A percentile compares a stretch with the other conserved stretches of the same genome.
Conservation (phyloP, 1,140 invertebrate genomes). For the Megalopta genalis region DNA sequence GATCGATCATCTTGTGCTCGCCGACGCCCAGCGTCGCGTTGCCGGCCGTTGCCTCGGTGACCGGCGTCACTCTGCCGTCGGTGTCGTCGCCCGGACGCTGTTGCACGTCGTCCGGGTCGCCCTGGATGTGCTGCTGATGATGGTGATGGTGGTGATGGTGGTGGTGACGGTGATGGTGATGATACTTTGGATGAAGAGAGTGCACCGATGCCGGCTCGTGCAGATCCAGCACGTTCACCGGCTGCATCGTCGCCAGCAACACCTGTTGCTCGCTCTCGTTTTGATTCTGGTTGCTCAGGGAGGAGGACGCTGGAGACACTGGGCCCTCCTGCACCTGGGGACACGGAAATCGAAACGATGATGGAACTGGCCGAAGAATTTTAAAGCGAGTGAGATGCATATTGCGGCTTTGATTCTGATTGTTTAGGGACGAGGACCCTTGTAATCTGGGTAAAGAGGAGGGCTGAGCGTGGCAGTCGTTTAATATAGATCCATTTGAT, state of each 20-base stretch:
- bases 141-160: slow-evolving; percentile 72
- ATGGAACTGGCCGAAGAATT: too few relatives aligned
- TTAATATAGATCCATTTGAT: too few relatives aligned
- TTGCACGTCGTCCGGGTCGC: slow-evolving; percentile 57
- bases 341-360: background rate
- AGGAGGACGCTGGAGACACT: slow-evolving; percentile 77
- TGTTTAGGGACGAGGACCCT: too few relatives aligned
- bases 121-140: slow-evolving; percentile 67
- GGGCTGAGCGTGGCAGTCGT: too few relatives aligned
- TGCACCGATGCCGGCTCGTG: slow-evolving; percentile 82
- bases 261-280: slow-evolving; percentile 81
- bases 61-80: slow-evolving; percentile 82
- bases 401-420: too few relatives aligned
- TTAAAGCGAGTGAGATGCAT: too few relatives aligned
- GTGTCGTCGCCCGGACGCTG: slow-evolving; percentile 73
- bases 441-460: too few relatives aligned
- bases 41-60: slow-evolving; percentile 75
- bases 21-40: slow-evolving; percentile 82
- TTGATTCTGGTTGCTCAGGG: slow-evolving; percentile 77
- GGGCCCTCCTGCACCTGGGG: slow-evolving; percentile 74
- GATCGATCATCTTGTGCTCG: slow-evolving; percentile 86
- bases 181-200: slow-evolving; percentile 81
- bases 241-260: slow-evolving; percentile 88
- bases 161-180: slow-evolving; percentile 75
- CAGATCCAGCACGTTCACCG: slow-evolving; percentile 84